Base-by-base conservation (phyloP, 2,113 vertebrate genomes). In the Stomatorhinus ivindoensis region DNA sequence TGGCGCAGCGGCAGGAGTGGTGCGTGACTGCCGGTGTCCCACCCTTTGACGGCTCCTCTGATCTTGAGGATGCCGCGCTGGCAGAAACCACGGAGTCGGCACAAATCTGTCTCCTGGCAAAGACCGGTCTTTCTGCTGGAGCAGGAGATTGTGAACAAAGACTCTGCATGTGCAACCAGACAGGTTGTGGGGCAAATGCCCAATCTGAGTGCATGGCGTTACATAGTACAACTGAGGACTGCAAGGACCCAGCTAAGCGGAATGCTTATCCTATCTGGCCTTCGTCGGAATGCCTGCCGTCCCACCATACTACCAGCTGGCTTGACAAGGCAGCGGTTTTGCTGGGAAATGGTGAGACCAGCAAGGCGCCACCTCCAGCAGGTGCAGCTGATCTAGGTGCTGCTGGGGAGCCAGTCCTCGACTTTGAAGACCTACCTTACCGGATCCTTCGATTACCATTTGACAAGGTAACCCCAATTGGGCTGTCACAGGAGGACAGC, bases 391-490 rank as follows among this genome's bases (percentile, higher is more conserved):
- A 11, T 10, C 53, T 48, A 31, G 24, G 47, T n/a, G 8, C 42
- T 44, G 35, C n/a, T 13, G 42, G 13, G 3, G 39, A 84, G 39
- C 69, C 73, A 42, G 47, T 44, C 39, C 69, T 5, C 24, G 55
- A 83, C 31, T 31, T 50, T 48, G 50, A 87, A 0, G 87, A 92
- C 15, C 88, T 83, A 13, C 89, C 91, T 42, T 93, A 91, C 87
- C 92, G 91, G 89, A 95, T 96, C 85, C 93, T 95, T 83, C 93
- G 91, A 27, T 88, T 96, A 69, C 95, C 95, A 0, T 94, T 94
- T 31, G 92, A 94, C 19, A 90, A 90, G 3, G 82, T 92, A 35
- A 13, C 93, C 24, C 65, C 91, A 0, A 76, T 93, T 1, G 92
- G 46, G 19, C 91, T 89, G 73, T 88, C 21, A 89, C 91, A 44